Evolutionary conservation across 2,113 vertebrate genomes (phyloP), one percentile per base, ranked within the genome.

Genomic region (Pycnonotus jocosus): DNA sequence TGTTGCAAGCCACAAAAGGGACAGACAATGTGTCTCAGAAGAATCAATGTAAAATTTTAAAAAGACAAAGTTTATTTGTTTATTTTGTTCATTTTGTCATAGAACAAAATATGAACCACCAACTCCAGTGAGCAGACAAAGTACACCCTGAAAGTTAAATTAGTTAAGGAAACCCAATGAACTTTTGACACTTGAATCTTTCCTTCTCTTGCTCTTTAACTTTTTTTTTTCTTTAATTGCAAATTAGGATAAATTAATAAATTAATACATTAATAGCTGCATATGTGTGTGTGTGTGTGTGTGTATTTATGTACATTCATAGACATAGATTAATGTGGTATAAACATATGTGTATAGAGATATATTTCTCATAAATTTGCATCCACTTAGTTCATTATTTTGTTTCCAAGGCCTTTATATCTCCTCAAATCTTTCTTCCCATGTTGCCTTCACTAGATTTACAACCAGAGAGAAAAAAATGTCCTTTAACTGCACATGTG

Each of bases 271-370:
- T 38, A 48, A 3, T 53, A 58, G n/a, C 15, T 78, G 15, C 14
- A 53, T 19, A 24, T 38, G 10, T 40, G 1, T 61, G 0, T 21
- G 1, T 38, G 4, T 58, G 16, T 30, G 10, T 48, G n/a, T n/a
- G n/a, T n/a, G n/a, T n/a, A n/a, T 51, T 76, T 40, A 40, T 37
- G 62, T 10, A 15, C 7, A 44, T 58, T 48, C 7, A 23, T 12
- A 65, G 30, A 50, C 6, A 25, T 7, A 64, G 16, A 33, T 1
- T 20, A 42, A 57, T 35, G 8, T 66, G 42, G 25, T 58, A 48
- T 21, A 81, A 60, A 65, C 8, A 44, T 24, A 23, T 2, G 16
- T 33, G 15, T 30, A 30, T 3, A 28, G 11, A 66, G 17, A 48
- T 3, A 50, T 12, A 51, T 42, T 70, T 31, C 25, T 45, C 25